Percentiles rank a stretch among this genome's conserved stretches.
phyloP scores from a whole-genome alignment of 2,888 invertebrate genomes.

The Tetragonula carbonaria region DNA sequence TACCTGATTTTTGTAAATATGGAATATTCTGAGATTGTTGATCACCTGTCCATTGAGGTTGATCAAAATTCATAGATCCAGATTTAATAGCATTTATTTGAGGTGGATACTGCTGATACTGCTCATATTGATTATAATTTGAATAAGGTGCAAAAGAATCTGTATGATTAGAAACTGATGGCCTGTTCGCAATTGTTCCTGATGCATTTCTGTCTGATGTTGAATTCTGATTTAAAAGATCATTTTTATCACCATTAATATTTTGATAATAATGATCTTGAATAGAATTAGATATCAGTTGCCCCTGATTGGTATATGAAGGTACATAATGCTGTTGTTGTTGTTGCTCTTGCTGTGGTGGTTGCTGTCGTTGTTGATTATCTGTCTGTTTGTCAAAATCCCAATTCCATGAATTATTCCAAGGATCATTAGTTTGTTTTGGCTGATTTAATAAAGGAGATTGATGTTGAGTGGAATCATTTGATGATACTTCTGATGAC shows the following conservation, averaged over 20 bases:
- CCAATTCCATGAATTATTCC: conserved; percentile 83
- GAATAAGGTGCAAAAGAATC: conserved; percentile 74
- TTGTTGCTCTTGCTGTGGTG: conserved; percentile 50
- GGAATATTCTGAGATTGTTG: conserved; percentile 52
- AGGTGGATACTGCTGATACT: conserved; percentile 64
- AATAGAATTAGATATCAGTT: conserved; percentile 66
- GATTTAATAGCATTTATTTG: conserved; percentile 65
- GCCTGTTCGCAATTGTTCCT: conserved; percentile 61
- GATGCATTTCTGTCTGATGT: conserved; percentile 64
- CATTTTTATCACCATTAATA: conserved; percentile 78
- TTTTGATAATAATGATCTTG: conserved; percentile 80
- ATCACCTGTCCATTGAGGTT: conserved; percentile 69
- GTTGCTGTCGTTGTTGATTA: conserved; percentile 64
- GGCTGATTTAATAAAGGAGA: conserved; percentile 59
- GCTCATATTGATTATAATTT: conserved; percentile 74
- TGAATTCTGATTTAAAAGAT: conserved; percentile 66
- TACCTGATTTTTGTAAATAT: conserved; percentile 38
- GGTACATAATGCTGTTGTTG: conserved; percentile 69
- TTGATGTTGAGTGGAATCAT: conserved; percentile 68
- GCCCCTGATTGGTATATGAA: conserved; percentile 73
- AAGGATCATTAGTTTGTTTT: conserved; percentile 65
- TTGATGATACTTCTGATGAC: conserved; percentile 65
- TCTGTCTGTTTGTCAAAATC: conserved; percentile 80
- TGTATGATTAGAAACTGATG: conserved; percentile 72
- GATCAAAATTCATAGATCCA: conserved; percentile 57